Evolutionary conservation across 2,113 vertebrate species (phyloP).

Genomic region (Heterotis niloticus): DNA sequence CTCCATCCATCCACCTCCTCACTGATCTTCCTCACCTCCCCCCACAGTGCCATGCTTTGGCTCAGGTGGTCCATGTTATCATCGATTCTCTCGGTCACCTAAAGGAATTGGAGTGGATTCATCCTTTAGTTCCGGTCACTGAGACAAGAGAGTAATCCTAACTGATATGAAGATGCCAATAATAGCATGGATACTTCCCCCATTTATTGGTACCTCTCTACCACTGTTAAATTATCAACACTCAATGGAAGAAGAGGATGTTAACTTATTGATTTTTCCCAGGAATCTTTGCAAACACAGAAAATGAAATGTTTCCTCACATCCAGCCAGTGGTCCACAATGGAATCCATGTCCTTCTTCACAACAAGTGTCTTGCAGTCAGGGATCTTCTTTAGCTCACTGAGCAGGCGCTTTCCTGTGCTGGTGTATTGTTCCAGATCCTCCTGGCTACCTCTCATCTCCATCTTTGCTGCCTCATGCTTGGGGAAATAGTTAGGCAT

Average conservation of each 20-base stretch:
- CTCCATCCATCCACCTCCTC: constrained; percentile 86
- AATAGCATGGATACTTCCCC: not conserved
- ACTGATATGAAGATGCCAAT: not conserved
- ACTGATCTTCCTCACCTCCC: constrained; percentile 73
- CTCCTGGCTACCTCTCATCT: constrained; percentile 75
- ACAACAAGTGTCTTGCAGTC: constrained; percentile 67
- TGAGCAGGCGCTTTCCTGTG: constrained; percentile 81
- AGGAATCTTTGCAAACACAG: not conserved
- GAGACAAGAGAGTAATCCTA: not conserved
- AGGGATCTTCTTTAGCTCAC: constrained; percentile 80
- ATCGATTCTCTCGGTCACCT: constrained; percentile 86
- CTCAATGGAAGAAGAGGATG: too few species aligned
- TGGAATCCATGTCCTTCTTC: constrained; percentile 78
- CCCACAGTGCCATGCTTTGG: constrained; percentile 72
- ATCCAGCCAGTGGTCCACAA: constrained; percentile 91
- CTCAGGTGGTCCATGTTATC: constrained; percentile 75
- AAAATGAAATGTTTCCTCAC: constrained; percentile 62
- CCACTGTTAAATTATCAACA: not conserved
- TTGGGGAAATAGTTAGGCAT: constrained; percentile 48
- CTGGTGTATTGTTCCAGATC: constrained; percentile 80
- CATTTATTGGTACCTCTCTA: not conserved
- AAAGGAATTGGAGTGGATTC: constrained; percentile 13
- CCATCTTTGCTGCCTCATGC: constrained; percentile 80
- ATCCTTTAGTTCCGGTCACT: not conserved
- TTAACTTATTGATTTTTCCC: not conserved